Percentiles rank a stretch among this genome's conserved stretches.
phyloP scores from a whole-genome alignment of 2,113 vertebrate species.

The Octodon degus region DNA sequence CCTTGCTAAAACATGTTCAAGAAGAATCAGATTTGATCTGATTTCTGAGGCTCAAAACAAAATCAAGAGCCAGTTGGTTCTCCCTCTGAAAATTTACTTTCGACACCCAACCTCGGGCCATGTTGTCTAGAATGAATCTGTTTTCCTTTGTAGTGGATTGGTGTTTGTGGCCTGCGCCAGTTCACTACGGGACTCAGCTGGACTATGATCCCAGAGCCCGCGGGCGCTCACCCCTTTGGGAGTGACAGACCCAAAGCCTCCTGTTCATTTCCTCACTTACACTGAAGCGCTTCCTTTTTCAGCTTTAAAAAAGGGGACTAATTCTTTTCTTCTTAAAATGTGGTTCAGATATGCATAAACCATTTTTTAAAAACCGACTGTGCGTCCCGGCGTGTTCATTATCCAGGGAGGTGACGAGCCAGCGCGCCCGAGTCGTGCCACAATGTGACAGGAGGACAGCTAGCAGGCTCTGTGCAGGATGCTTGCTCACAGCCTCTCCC shows the following conservation, averaged over 20 bases:
- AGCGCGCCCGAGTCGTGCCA: not conserved
- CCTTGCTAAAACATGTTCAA: slow-evolving; percentile 15
- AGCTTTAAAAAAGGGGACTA: slow-evolving; percentile 30
- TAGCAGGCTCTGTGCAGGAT: not conserved
- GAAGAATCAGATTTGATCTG: slow-evolving; percentile 26
- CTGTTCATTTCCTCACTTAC: slow-evolving; percentile 44
- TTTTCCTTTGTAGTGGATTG: slow-evolving; percentile 37
- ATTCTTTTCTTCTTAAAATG: slow-evolving; percentile 56
- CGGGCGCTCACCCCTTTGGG: not conserved
- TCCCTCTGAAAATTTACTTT: slow-evolving; percentile 35
- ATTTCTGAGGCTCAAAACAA: slow-evolving; percentile 56
- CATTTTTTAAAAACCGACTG: not conserved
- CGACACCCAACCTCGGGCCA: not conserved
- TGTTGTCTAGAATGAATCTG: slow-evolving; percentile 11
- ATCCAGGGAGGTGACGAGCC: not conserved
- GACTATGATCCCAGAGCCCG: slow-evolving; percentile 39
- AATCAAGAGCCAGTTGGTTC: slow-evolving; percentile 34
- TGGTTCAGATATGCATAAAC: not conserved
- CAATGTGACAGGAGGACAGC: not conserved
- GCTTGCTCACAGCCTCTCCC: not conserved
- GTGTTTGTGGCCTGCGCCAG: not conserved
- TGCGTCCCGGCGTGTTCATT: not conserved
- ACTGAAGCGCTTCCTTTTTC: slow-evolving; percentile 28
- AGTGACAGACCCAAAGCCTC: not conserved
- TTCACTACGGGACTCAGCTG: not conserved